These are phyloP conservation scores for Ptilorrhoa leucosticta DNA, from an alignment of 2,113 vertebrate species.

Conservation along the genomic window DNA sequence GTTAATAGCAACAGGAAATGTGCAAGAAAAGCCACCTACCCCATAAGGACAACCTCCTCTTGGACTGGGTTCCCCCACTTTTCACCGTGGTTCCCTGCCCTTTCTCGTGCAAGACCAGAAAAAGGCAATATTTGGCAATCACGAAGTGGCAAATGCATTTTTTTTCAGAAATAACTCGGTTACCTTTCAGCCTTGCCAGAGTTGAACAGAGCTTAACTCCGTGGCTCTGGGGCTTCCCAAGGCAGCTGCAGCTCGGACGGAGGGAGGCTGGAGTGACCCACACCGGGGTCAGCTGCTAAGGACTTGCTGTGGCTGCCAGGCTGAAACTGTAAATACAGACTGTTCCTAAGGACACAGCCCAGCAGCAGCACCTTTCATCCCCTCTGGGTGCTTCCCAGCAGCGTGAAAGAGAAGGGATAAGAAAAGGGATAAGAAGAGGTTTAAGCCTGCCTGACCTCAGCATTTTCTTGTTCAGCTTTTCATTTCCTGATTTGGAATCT, in stretches of 20 bases:
- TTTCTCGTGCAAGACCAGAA: neutral
- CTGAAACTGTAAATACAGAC: neutral
- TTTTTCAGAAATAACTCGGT: neutral
- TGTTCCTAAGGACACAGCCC: neutral
- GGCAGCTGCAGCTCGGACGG: neutral
- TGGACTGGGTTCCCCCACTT: neutral
- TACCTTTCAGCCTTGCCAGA: neutral
- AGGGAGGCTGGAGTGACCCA: neutral
- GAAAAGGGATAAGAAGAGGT: neutral
- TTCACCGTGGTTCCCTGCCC: rapidly evolving
- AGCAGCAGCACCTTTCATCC: neutral
- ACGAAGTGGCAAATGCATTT: neutral
- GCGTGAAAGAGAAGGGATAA: neutral
- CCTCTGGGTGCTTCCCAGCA: neutral
- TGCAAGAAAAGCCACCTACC: neutral
- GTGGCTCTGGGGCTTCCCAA: neutral
- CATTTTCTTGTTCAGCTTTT: slow-evolving; percentile 25
- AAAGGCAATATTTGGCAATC: neutral
- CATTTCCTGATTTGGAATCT: slow-evolving; percentile 17
- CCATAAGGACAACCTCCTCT: neutral
- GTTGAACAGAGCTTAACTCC: neutral
- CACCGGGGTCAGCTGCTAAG: neutral
- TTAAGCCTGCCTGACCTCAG: slow-evolving; percentile 14
- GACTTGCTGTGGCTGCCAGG: neutral
- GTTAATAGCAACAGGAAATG: rapidly evolving